phyloP scores from a whole-genome alignment of 2,797 vertebrate species.

The Paedocypris micromegethes region DNA sequence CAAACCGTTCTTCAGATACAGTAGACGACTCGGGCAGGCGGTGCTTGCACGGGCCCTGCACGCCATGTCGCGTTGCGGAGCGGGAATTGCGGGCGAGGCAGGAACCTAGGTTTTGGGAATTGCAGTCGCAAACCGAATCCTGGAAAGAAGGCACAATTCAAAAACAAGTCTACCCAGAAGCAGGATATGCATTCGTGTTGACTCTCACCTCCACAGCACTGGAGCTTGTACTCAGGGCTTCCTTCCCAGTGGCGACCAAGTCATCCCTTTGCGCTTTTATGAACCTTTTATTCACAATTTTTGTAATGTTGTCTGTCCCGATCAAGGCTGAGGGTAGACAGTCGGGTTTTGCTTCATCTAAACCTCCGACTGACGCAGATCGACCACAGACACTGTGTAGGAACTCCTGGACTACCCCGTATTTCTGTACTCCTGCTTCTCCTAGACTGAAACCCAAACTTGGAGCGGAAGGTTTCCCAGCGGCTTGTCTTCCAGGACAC shows the following conservation, averaged over 20 bases:
- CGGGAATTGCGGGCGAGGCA: conserved; percentile 81
- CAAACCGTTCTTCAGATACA: conserved; percentile 73
- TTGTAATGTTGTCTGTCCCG: conserved; percentile 76
- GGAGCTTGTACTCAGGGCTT: conserved; percentile 51
- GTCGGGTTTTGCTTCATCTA: conserved; percentile 74
- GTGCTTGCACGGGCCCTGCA: conserved; percentile 82
- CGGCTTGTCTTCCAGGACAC: conserved; percentile 62
- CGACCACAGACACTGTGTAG: conserved; percentile 79
- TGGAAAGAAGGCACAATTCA: conserved; percentile 58
- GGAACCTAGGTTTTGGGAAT: conserved; percentile 75
- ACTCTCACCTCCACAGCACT: conserved; percentile 76
- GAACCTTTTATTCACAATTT: conserved; percentile 84
- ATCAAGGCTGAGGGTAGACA: conserved; percentile 51
- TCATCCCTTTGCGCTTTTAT: conserved; percentile 80
- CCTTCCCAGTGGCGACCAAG: conserved; percentile 63
- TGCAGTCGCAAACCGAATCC: conserved; percentile 90
- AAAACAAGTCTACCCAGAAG: background rate
- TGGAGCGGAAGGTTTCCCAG: conserved; percentile 62
- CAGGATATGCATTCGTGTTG: too few species aligned
- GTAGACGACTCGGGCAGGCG: conserved; percentile 70
- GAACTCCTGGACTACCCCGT: conserved; percentile 89
- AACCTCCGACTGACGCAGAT: conserved; percentile 27
- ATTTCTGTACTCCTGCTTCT: conserved; percentile 76
- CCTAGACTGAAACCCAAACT: conserved; percentile 36
- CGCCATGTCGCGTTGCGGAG: conserved; percentile 72